phyloP scores from a whole-genome alignment of 1,140 invertebrate genomes.

The Cyphomyrmex costatus region DNA sequence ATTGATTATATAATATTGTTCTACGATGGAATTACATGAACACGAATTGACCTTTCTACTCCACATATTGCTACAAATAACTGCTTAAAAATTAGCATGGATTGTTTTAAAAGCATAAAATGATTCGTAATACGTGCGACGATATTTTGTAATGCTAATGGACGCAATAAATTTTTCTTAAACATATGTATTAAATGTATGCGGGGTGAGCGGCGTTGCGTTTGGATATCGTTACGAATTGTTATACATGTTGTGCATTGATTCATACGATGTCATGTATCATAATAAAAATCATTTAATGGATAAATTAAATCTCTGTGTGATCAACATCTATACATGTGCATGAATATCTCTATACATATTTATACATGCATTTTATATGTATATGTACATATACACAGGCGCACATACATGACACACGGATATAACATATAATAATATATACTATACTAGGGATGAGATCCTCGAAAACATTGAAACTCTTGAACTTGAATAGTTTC shows the following conservation, averaged over 20 bases:
- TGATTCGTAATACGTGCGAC: constrained; percentile 50
- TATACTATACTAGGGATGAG: too few relatives aligned
- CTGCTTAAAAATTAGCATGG: constrained; percentile 44
- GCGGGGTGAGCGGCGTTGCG: constrained; percentile 41
- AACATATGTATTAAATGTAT: constrained; percentile 56
- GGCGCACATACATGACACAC: too few relatives aligned
- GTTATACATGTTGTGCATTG: constrained; percentile 63
- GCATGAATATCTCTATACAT: constrained; percentile 39
- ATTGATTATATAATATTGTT: not conserved
- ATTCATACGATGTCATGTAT: constrained; percentile 68
- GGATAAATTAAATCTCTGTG: constrained; percentile 30
- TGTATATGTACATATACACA: constrained; percentile 37
- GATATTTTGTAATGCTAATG: constrained; percentile 64
- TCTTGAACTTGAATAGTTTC: too few relatives aligned
- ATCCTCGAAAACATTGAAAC: too few relatives aligned
- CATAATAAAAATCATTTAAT: constrained; percentile 67
- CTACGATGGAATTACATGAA: not conserved
- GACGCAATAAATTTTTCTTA: constrained; percentile 63
- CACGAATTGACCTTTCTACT: constrained; percentile 52
- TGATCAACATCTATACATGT: constrained; percentile 44
- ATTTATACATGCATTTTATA: not conserved
- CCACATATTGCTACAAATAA: constrained; percentile 63
- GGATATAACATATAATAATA: too few relatives aligned
- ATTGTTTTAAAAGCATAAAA: constrained; percentile 60
- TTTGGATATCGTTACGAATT: constrained; percentile 55